Evolutionary conservation across 2,888 invertebrate species (phyloP).

Genomic region (Lycocerus yunnanus): DNA sequence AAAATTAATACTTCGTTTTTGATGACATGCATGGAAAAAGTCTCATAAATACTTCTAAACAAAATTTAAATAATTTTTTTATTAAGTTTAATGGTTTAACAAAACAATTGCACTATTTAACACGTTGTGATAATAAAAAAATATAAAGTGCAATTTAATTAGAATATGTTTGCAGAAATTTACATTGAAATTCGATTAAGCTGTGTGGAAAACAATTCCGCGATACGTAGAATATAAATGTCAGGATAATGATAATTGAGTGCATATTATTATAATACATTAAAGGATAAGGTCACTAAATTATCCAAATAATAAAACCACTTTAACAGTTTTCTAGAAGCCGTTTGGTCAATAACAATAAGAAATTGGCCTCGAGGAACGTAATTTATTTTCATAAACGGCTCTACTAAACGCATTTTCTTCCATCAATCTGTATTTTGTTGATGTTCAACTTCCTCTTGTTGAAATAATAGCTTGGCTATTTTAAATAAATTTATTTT

Average conservation of each 20-base stretch:
- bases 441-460: constrained; percentile 18
- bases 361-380: constrained; percentile 26
- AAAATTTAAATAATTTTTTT: not conserved
- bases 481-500: constrained; percentile 23
- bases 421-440: constrained; percentile 31
- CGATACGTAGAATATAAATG: not conserved
- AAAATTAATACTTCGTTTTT: too few species aligned
- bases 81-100: not conserved
- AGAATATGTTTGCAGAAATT: not conserved
- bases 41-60: not conserved
- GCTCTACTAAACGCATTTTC: constrained; percentile 25
- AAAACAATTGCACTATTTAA: not conserved
- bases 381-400: constrained; percentile 33
- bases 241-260: not conserved
- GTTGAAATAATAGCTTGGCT: constrained; percentile 19
- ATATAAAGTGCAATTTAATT: not conserved
- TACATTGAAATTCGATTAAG: not conserved
- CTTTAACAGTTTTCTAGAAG: constrained; percentile 27
- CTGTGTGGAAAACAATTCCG: not conserved
- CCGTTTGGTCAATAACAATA: constrained; percentile 31
- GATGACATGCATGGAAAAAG: too few species aligned
- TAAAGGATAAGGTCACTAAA: constrained; percentile 17
- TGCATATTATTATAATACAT: constrained; percentile 19
- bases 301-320: constrained; percentile 26
- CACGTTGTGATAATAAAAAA: not conserved